A percentile compares a stretch with the other conserved stretches of the same genome.
Conservation (phyloP, 2,797 vertebrate species). For the Allochrocebus solatus region DNA sequence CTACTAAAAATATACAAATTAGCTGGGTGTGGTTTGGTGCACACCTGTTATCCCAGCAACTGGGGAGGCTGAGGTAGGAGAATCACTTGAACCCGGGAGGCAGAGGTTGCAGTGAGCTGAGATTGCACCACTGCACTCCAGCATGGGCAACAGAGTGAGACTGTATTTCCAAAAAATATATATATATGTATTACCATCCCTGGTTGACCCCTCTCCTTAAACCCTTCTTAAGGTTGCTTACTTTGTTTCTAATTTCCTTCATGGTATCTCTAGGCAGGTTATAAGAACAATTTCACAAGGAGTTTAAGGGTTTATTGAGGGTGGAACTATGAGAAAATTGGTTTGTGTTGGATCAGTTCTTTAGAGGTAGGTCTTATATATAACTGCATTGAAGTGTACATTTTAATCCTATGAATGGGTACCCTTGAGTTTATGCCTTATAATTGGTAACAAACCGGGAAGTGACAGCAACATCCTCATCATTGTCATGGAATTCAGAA, state of each 20-base stretch:
- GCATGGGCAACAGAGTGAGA: too few species aligned
- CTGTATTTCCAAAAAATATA: too few species aligned
- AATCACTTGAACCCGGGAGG: too few species aligned
- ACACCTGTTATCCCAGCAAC: too few species aligned
- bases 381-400: neutral
- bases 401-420: neutral
- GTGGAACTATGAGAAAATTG: neutral
- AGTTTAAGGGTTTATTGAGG: neutral
- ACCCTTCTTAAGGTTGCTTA: neutral
- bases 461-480: neutral
- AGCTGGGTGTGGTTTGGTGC: too few species aligned
- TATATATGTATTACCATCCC: too few species aligned
- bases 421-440: neutral
- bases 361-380: neutral
- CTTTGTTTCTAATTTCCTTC: neutral
- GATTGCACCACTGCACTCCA: too few species aligned
- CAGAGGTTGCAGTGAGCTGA: too few species aligned
- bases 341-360: neutral
- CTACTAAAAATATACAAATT: too few species aligned
- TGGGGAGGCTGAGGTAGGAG: too few species aligned
- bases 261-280: neutral
- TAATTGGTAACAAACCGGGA: neutral
- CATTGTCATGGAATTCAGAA: neutral
- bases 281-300: neutral
- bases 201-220: neutral